Conservation (phyloP, 1,140 invertebrate species). For the Drosophila murphyi region DNA sequence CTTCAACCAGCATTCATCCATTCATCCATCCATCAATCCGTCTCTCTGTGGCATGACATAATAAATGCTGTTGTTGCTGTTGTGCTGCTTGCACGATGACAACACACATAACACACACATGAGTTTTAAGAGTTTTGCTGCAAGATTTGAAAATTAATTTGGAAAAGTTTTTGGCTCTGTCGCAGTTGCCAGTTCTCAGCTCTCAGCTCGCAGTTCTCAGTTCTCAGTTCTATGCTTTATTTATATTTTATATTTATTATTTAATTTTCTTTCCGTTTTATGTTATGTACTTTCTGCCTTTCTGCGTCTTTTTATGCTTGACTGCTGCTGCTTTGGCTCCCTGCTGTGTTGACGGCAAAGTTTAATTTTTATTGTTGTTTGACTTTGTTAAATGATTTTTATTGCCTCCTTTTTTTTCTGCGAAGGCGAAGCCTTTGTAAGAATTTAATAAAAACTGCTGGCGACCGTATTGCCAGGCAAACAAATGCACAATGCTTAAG, state of each 20-base stretch:
- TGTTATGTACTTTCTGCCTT: constrained; percentile 67
- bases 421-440: constrained; percentile 71
- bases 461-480: constrained; percentile 74
- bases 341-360: constrained; percentile 75
- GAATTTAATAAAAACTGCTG: constrained; percentile 79
- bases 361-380: constrained; percentile 83
- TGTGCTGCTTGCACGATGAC: constrained; percentile 39
- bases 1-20: background rate
- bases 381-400: constrained; percentile 83
- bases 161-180: constrained; percentile 55
- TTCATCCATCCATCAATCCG: no score
- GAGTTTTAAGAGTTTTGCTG: constrained; percentile 19
- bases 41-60: constrained; percentile 60
- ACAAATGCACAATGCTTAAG: constrained; percentile 66
- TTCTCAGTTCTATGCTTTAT: constrained; percentile 59
- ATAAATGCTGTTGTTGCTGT: constrained; percentile 59
- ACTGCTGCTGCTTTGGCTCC: constrained; percentile 44
- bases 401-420: constrained; percentile 64
- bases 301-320: constrained; percentile 61
- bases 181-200: background rate
- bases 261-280: constrained; percentile 66
- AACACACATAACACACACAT: constrained; percentile 40
- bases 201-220: constrained; percentile 31
- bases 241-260: constrained; percentile 79
- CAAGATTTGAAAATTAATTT: constrained; percentile 71